Evolutionary conservation across 30 jellyfish, hydroid and myxozoan species (phyloP), one percentile per base, ranked within the genome.

Genomic region (Pelagia noctiluca): DNA sequence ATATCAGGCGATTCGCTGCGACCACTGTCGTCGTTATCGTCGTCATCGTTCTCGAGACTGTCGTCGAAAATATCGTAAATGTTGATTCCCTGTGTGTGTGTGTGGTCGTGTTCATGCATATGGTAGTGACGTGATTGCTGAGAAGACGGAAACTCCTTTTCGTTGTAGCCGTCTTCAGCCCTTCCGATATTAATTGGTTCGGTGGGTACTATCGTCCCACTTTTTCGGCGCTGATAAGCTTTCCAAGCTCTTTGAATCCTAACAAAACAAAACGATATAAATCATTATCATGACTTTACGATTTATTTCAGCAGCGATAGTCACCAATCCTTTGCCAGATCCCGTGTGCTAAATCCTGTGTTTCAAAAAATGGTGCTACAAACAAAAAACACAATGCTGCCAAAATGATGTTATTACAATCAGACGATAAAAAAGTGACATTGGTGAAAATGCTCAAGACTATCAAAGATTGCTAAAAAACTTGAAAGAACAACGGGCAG

Each of bases 241-340:
- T 76, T 75, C 96, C 96, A 86, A 7, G 96, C 96, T 63, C 96
- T 62, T 36, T 86, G 96, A 2, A 86, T 86, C 81, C 96, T 86
- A 42, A 7, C 1, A n/a, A 73, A 2, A 19, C 82, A 69, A 69
- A 13, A 22, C 8, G 57, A 42, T 8, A 42, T 5, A 16, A 42
- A 42, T n/a, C n/a, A n/a, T n/a, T n/a, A n/a, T n/a, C n/a, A n/a
- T n/a, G n/a, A n/a, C n/a, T n/a, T n/a, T n/a, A n/a, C n/a, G n/a
- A n/a, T n/a, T n/a, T n/a, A n/a, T n/a, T n/a, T n/a, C n/a, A n/a
- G n/a, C n/a, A n/a, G n/a, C n/a, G n/a, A n/a, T n/a, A n/a, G n/a
- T n/a, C n/a, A n/a, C n/a, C n/a, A n/a, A n/a, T n/a, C n/a, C n/a
- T n/a, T n/a, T n/a, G n/a, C n/a, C n/a, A n/a, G n/a, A n/a, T n/a